Conservation (phyloP, 2,797 vertebrate genomes). For the Valencia hispanica region DNA sequence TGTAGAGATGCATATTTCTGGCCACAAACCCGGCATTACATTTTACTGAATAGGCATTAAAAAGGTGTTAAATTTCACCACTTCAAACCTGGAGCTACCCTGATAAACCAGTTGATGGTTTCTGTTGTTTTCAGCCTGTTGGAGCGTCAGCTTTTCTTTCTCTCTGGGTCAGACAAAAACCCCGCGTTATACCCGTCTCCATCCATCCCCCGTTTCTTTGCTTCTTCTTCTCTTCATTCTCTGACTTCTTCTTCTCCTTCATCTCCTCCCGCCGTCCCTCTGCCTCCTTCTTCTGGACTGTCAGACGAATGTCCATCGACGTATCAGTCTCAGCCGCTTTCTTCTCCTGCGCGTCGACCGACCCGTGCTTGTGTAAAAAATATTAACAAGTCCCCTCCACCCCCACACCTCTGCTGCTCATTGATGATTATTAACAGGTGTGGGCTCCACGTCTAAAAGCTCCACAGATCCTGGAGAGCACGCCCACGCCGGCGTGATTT, state of each 20-base stretch:
- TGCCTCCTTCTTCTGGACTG: constrained; percentile 34
- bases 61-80: no score
- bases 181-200: constrained; percentile 13
- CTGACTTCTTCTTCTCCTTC: constrained; percentile 1
- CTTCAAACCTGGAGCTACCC: no score
- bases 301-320: constrained; percentile 58
- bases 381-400: constrained; percentile 75
- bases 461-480: constrained; percentile 13
- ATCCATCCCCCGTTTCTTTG: constrained; percentile 2
- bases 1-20: no score
- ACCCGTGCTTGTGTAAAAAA: constrained; percentile 63
- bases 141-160: no score
- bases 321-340: constrained; percentile 62
- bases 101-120: not conserved
- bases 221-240: not conserved
- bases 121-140: not conserved
- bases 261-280: constrained; percentile 4
- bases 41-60: no score
- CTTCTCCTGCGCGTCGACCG: constrained; percentile 45
- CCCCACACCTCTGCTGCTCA: constrained; percentile 47
- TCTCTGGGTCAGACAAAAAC: constrained; percentile 25
- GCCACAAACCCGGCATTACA: no score
- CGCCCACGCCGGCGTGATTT: constrained; percentile 69
- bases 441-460: constrained; percentile 62
- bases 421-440: constrained; percentile 83